A percentile compares a stretch with the other conserved stretches of the same genome.
Conservation (phyloP, 53 echinoderm and acorn worm genomes). For the Echinarachnius parma region DNA sequence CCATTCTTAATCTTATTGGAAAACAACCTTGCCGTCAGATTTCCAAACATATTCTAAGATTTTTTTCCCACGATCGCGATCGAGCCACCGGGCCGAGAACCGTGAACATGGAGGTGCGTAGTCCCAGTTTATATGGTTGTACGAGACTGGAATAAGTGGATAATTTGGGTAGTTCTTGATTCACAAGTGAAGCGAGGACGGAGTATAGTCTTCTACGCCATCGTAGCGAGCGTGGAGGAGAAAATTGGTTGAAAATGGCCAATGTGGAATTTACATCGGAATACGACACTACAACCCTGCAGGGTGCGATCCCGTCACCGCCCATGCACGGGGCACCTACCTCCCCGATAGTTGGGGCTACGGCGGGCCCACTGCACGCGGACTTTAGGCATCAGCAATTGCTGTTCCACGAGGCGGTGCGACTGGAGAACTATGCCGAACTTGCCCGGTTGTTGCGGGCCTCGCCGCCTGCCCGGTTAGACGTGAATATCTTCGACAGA, state of each 20-base stretch:
- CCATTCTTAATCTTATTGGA: too few species aligned
- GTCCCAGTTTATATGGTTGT: too few species aligned
- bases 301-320: constrained; percentile 26
- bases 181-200: too few species aligned
- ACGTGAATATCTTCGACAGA: constrained; percentile 79
- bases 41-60: too few species aligned
- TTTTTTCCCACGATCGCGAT: too few species aligned
- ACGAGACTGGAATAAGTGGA: background rate
- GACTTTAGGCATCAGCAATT: constrained; percentile 50
- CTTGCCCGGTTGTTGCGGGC: constrained; percentile 59
- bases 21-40: too few species aligned
- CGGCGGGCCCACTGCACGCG: constrained; percentile 28
- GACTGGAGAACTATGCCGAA: constrained; percentile 64
- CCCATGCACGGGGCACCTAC: constrained; percentile 27
- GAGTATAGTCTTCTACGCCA: too few species aligned
- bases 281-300: constrained; percentile 17
- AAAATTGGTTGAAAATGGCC: background rate
- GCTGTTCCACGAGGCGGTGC: constrained; percentile 77
- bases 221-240: too few species aligned
- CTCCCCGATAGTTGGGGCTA: constrained; percentile 32
- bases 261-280: constrained; percentile 13
- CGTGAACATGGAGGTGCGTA: background rate
- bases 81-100: background rate
- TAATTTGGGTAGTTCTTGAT: constrained; percentile 4
- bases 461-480: constrained; percentile 46